phyloP scores from a whole-genome alignment of 2,797 vertebrate genomes.

The Acomys russatus region DNA sequence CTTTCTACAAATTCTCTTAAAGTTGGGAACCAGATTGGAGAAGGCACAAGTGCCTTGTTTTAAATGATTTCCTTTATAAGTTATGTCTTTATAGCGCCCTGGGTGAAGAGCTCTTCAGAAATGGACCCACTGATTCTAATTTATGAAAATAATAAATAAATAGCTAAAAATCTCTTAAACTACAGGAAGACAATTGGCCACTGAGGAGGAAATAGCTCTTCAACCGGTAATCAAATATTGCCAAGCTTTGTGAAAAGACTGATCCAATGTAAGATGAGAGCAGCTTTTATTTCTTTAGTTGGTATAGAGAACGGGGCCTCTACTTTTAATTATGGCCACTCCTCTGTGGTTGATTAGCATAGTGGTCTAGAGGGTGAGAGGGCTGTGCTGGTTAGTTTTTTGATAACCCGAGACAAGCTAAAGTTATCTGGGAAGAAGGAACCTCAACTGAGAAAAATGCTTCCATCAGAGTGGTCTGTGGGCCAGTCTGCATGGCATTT shows the following conservation, averaged over 20 bases:
- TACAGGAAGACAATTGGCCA: background rate
- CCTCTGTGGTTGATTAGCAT: background rate
- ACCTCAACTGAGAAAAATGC: background rate
- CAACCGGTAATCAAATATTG: background rate
- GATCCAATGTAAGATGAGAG: background rate
- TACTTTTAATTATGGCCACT: background rate
- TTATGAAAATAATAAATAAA: background rate
- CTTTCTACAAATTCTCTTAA: background rate
- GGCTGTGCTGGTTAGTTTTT: too few species aligned
- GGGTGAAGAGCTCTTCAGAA: background rate
- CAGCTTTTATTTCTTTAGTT: constrained; percentile 39
- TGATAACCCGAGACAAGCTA: background rate
- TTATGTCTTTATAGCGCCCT: background rate
- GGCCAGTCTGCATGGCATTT: background rate
- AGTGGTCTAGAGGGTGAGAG: background rate
- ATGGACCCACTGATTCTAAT: background rate
- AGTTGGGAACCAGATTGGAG: background rate
- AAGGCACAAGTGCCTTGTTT: background rate
- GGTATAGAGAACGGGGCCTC: background rate
- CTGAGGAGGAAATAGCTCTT: background rate
- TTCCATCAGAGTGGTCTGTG: too few species aligned
- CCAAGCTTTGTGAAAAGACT: background rate
- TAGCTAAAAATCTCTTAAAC: background rate
- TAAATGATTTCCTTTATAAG: constrained; percentile 8
- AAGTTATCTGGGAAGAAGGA: background rate